These are phyloP conservation scores for Lordiphosa collinella DNA, from an alignment of 1,140 invertebrate species.

Conservation along the genomic window DNA sequence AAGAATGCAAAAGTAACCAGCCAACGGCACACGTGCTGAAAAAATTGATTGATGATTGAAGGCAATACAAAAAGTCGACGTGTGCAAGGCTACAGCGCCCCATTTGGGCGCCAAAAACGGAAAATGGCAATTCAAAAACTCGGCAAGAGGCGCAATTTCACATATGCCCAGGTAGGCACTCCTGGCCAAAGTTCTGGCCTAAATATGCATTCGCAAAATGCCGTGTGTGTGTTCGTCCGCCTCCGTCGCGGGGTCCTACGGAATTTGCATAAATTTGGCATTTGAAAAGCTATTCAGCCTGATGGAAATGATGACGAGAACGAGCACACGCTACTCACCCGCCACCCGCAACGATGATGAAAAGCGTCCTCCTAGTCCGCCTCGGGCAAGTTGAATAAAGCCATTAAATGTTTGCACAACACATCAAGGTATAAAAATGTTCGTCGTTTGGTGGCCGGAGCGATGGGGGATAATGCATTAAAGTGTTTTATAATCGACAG, in stretches of 20 bases:
- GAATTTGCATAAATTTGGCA: conserved; percentile 73
- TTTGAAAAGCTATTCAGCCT: conserved; percentile 72
- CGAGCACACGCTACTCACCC: conserved; percentile 19
- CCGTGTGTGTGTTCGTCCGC: background rate
- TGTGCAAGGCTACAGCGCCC: conserved; percentile 15
- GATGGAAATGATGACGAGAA: conserved; percentile 68
- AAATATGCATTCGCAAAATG: conserved; percentile 68
- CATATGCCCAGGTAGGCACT: conserved; percentile 36
- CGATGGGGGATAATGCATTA: conserved; percentile 15
- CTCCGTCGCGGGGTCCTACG: conserved; percentile 17
- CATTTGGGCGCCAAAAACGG: conserved; percentile 36
- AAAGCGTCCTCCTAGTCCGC: conserved; percentile 15
- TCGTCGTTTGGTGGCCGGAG: conserved; percentile 6
- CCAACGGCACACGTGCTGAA: conserved; percentile 55
- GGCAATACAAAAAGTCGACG: conserved; percentile 50
- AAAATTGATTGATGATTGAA: conserved; percentile 68
- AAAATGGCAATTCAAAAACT: conserved; percentile 58
- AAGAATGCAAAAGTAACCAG: conserved; percentile 50
- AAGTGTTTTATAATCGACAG: conserved; percentile 25
- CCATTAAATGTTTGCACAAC: conserved; percentile 61
- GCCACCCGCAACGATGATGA: conserved; percentile 38
- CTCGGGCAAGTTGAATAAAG: conserved; percentile 42
- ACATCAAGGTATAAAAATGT: conserved; percentile 45
- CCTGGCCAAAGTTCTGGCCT: conserved; percentile 25
- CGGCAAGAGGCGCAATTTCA: conserved; percentile 55